Evolutionary conservation across 1,140 invertebrate species (phyloP), one percentile per base, ranked within the genome.

Genomic region (Drosophila willistoni): DNA sequence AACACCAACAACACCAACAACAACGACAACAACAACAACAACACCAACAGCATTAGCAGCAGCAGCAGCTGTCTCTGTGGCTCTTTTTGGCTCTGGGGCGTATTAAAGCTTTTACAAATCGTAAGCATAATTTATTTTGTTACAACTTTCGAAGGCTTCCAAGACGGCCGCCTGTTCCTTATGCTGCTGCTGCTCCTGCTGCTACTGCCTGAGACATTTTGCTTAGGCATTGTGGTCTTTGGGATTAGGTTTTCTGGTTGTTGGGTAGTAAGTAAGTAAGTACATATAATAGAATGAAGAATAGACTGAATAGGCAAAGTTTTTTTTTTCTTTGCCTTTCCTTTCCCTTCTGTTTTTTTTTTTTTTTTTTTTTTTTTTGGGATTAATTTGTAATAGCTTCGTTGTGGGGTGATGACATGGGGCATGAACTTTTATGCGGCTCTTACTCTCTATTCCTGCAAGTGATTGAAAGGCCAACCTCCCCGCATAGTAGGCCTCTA

Each of bases 121-220:
- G 83, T 71, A 79, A 87, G 84, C 83, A 86, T 87, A 86, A 86
- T 86, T 86, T 86, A 86, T 86, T 87, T 86, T 87, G 72, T 79
- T 71, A 87, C 82, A 86, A 81, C 78, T 78, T 71, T 63, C 22
- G 61, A 42, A 25, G 42, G 39, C 25, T 29, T 51, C 19, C 44
- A 22, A 51, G 29, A 6, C 44, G 14, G 42, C 61, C 61, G 22
- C 22, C 39, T 36, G 60, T 17, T 14, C 36, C 22, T 44, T 19
- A 41, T 36, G 39, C 56, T 29, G 22, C 17, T 47, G n/a, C 55
- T 64, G 54, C 56, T 22, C 19, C 19, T 25, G 70, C 70, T 39
- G n/a, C 17, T 12, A 10, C 56, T 13, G 41, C 33, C 34, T 56
- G 62, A 73, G 71, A 74, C 64, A 74, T 74, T 76, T 36, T 59